Conservation (phyloP, 2,113 vertebrate species). For the Atlantisia rogersi region DNA sequence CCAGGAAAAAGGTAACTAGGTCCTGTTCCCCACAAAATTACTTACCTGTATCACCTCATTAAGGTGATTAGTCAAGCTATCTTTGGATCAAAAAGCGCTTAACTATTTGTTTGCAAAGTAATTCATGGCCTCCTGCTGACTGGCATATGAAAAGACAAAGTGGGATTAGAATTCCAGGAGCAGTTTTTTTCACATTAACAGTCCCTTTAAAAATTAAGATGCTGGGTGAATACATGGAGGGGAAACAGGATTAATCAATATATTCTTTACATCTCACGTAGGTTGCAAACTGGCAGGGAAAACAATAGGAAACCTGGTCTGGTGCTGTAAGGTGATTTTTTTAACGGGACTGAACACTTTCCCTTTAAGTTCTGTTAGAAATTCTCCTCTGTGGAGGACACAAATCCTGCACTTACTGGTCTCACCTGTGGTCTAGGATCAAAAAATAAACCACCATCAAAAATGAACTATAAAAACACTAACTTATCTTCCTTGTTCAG, state of each 20-base stretch:
- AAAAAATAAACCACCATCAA: not conserved
- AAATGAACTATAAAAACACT: not conserved
- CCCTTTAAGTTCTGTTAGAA: not conserved
- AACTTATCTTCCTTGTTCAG: not conserved
- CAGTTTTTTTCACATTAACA: not conserved
- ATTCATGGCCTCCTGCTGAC: not conserved
- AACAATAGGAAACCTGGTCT: not conserved
- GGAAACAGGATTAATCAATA: not conserved
- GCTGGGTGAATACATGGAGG: not conserved
- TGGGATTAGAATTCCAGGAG: not conserved
- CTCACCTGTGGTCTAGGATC: not conserved
- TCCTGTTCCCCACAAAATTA: not conserved
- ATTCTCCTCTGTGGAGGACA: not conserved
- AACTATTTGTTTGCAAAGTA: not conserved
- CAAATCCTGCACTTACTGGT: not conserved
- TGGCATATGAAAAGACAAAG: not conserved
- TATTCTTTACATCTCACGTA: not conserved
- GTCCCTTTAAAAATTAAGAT: not conserved
- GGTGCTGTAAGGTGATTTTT: not conserved
- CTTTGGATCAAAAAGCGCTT: not conserved
- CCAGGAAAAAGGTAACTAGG: not conserved
- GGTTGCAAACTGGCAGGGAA: not conserved
- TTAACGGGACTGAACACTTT: not conserved
- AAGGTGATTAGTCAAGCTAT: not conserved
- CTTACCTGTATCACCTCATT: not conserved